A percentile compares a stretch with the other conserved stretches of the same genome.
These are phyloP conservation scores for Synergus laeviventris DNA, from an alignment of 2,888 invertebrate species.

Conservation along the genomic window DNA sequence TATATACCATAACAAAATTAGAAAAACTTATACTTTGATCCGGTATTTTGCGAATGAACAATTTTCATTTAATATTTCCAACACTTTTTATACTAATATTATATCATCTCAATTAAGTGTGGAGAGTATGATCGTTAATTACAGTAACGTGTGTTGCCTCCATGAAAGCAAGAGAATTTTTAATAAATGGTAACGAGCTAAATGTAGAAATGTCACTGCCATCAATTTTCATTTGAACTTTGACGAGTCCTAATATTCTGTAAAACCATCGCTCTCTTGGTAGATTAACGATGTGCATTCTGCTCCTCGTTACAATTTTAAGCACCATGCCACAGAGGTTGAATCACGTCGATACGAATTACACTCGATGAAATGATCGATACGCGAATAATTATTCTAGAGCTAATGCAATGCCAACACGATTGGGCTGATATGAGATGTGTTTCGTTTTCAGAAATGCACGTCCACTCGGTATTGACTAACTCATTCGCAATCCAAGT, in stretches of 20 bases:
- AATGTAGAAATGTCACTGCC: conserved; percentile 31
- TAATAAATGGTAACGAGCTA: conserved; percentile 28
- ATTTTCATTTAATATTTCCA: too few relatives aligned
- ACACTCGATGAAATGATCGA: conserved; percentile 62
- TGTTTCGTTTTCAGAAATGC: conserved; percentile 50
- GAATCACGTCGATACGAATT: conserved; percentile 48
- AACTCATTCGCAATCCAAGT: conserved; percentile 16
- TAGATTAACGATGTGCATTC: neutral
- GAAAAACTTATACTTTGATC: too few relatives aligned
- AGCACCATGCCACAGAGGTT: neutral
- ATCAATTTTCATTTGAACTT: conserved; percentile 30
- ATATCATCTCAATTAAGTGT: neutral
- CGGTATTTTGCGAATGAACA: too few relatives aligned
- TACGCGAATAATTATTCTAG: conserved; percentile 63
- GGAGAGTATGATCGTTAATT: neutral
- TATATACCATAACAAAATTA: too few relatives aligned
- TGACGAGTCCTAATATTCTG: conserved; percentile 1
- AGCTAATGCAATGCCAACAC: conserved; percentile 64
- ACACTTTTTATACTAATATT: neutral
- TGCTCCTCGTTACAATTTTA: conserved; percentile 23
- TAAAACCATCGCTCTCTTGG: conserved; percentile 24
- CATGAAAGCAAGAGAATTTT: neutral
- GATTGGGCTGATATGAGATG: conserved; percentile 46
- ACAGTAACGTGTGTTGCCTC: neutral
- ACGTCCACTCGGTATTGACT: conserved; percentile 23